Evolutionary conservation across 2,888 invertebrate genomes (phyloP).

Genomic region (Drosophila parthenogenetica): DNA sequence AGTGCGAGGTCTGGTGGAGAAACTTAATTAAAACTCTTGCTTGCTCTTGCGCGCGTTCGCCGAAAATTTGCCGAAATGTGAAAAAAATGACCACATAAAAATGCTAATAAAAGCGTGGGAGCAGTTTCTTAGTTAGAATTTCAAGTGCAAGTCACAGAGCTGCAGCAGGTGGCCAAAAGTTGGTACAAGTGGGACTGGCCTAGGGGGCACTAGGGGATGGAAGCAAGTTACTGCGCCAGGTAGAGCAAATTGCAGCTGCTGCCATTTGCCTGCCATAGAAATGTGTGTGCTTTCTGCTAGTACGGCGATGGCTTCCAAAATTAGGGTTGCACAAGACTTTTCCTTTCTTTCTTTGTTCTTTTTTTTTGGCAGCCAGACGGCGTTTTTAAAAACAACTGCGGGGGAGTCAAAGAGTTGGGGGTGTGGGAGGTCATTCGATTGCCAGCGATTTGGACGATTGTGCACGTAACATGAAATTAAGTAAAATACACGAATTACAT

Average conservation of each 20-base stretch:
- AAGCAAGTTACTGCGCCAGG: background rate
- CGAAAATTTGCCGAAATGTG: constrained; percentile 55
- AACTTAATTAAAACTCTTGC: constrained; percentile 73
- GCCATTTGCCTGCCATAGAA: background rate
- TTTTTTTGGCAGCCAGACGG: constrained; percentile 6
- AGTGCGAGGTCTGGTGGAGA: background rate
- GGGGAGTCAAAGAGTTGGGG: background rate
- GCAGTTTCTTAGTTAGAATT: constrained; percentile 14
- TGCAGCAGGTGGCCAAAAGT: background rate
- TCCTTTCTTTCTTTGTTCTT: too few species aligned
- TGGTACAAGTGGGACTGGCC: background rate
- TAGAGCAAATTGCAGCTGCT: constrained; percentile 27
- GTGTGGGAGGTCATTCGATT: constrained; percentile 44
- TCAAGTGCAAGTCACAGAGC: constrained; percentile 20
- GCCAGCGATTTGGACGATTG: constrained; percentile 75
- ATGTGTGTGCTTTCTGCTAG: background rate
- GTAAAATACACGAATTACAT: constrained; percentile 81
- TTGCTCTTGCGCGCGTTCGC: background rate
- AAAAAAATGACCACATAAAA: constrained; percentile 63
- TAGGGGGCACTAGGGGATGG: background rate
- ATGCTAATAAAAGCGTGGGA: constrained; percentile 72
- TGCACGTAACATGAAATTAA: constrained; percentile 80
- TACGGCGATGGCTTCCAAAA: background rate
- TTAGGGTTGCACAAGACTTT: constrained; percentile 4
- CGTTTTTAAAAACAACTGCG: background rate